A percentile compares a stretch with the other conserved stretches of the same genome.
Conservation (phyloP, 2,113 vertebrate genomes). For the Mellivora capensis region DNA sequence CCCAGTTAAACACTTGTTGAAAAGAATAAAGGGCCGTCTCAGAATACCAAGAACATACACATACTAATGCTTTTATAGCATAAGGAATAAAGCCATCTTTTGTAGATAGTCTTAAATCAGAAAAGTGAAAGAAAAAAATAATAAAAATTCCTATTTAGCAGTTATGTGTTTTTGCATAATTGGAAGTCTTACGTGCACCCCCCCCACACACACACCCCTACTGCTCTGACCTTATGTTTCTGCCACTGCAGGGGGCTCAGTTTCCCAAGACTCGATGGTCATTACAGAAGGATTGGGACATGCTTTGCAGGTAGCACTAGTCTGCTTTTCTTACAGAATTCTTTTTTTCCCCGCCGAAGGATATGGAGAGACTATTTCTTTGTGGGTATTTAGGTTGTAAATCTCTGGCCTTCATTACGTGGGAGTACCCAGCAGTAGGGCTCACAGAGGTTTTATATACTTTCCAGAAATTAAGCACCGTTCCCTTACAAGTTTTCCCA, state of each 20-base stretch:
- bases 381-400: neutral
- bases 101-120: neutral
- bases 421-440: neutral
- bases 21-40: constrained; percentile 10
- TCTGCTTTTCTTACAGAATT: neutral
- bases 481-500: neutral
- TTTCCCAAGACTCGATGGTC: neutral
- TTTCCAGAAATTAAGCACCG: neutral
- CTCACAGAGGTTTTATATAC: neutral
- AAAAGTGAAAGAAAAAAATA: constrained; percentile 9
- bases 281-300: neutral
- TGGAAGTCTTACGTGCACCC: neutral
- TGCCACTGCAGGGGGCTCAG: neutral
- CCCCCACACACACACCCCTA: neutral
- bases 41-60: neutral
- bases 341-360: neutral
- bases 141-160: neutral
- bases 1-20: neutral
- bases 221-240: neutral
- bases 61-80: constrained; percentile 23
- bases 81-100: neutral
- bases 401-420: neutral
- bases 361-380: neutral
- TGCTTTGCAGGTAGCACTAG: neutral
- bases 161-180: neutral